Evolutionary conservation across 2,797 vertebrate genomes (phyloP).

Genomic region (Sebastes kiyomatsui): DNA sequence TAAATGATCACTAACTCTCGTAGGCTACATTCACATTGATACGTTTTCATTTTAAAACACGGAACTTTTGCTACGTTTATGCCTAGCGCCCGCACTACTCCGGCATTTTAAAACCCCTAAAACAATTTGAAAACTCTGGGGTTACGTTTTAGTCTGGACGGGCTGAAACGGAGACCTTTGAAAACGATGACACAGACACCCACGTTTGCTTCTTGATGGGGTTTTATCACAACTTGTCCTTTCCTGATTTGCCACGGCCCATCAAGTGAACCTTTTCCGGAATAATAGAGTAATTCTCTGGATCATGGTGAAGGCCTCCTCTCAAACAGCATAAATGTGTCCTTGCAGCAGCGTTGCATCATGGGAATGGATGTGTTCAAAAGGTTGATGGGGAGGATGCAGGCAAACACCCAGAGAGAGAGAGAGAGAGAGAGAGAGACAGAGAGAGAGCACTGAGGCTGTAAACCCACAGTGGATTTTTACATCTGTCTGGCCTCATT

Average conservation of each 20-base stretch:
- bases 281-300: slow-evolving; percentile 11
- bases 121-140: no score
- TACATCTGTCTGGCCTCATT: slow-evolving; percentile 84
- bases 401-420: slow-evolving; percentile 31
- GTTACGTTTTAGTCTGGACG: no score
- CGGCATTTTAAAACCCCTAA: no score
- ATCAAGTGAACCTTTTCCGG: neutral
- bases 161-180: no score
- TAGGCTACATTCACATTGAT: neutral
- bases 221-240: no score
- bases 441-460: slow-evolving; percentile 39
- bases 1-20: neutral
- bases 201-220: no score
- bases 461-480: slow-evolving; percentile 68
- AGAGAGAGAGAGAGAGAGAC: neutral
- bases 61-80: no score
- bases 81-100: no score
- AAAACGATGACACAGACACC: no score
- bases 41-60: no score
- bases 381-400: slow-evolving; percentile 48
- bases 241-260: no score
- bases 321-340: slow-evolving; percentile 48
- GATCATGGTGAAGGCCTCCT: slow-evolving; percentile 14
- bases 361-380: slow-evolving; percentile 53
- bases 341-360: slow-evolving; percentile 56